Percentiles rank a stretch among this genome's conserved stretches.
These are phyloP conservation scores for Phrynocephalus guinanensis DNA, from an alignment of 2,797 vertebrate genomes.

Conservation along the genomic window DNA sequence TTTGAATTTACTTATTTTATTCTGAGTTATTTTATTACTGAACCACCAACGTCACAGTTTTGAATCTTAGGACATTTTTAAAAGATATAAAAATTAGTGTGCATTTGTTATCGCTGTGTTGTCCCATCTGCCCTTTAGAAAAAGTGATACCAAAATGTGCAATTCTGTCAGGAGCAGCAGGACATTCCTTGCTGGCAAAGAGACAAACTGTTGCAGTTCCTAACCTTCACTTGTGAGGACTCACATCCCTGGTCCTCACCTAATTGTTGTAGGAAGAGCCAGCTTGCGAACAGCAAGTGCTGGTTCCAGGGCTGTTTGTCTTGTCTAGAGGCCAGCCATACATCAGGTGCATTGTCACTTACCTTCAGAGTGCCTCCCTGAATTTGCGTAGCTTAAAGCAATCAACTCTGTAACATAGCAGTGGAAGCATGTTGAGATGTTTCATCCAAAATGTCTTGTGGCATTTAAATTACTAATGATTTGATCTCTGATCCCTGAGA, in stretches of 20 bases:
- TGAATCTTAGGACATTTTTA: not conserved
- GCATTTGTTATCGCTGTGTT: not conserved
- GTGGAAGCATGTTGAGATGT: not conserved
- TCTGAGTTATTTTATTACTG: no score
- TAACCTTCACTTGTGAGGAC: no score
- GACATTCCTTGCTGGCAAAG: no score
- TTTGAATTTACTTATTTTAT: no score
- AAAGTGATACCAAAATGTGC: no score
- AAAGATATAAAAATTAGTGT: not conserved
- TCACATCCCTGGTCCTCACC: not conserved
- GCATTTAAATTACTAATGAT: not conserved
- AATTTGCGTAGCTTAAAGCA: not conserved
- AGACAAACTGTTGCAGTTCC: no score
- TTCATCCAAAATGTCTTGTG: not conserved
- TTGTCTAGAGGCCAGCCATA: not conserved
- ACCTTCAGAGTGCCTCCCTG: not conserved
- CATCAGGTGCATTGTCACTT: not conserved
- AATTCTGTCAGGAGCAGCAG: no score
- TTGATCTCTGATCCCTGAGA: not conserved
- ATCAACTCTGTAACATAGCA: not conserved
- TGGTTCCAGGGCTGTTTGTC: rapidly evolving
- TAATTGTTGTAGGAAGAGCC: not conserved
- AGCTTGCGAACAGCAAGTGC: no score
- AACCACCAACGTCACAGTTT: not conserved
- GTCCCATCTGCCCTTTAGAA: no score